Evolutionary conservation across 2,113 vertebrate species (phyloP).

Genomic region (Jaculus jaculus): DNA sequence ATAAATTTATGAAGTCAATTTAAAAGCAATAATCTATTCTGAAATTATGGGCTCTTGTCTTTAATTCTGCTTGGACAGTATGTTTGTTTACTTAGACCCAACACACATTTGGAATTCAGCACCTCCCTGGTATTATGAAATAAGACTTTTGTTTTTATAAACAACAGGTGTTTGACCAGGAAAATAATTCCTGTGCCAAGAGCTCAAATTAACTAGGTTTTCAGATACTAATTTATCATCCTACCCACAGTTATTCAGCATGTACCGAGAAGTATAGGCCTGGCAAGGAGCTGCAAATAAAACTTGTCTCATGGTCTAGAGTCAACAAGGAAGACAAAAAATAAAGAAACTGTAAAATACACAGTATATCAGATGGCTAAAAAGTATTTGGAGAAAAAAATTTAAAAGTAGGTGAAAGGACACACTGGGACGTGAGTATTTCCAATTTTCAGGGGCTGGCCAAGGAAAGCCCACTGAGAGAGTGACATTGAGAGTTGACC

Average conservation of each 20-base stretch:
- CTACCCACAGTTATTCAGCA: background rate
- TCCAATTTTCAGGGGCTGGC: background rate
- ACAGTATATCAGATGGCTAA: background rate
- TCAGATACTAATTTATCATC: background rate
- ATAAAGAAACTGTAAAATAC: background rate
- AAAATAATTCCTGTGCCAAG: slow-evolving; percentile 63
- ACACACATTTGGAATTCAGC: slow-evolving; percentile 51
- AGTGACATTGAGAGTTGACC: background rate
- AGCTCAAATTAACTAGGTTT: slow-evolving; percentile 58
- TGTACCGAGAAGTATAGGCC: background rate
- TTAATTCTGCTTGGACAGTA: slow-evolving; percentile 53
- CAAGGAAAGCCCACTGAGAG: background rate
- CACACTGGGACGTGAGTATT: background rate
- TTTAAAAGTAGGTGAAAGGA: background rate
- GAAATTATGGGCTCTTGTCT: slow-evolving; percentile 43
- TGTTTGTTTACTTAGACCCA: slow-evolving; percentile 39
- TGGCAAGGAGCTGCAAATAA: background rate
- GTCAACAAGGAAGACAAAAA: background rate
- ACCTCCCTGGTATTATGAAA: slow-evolving; percentile 38
- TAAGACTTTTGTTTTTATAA: slow-evolving; percentile 10
- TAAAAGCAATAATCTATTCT: background rate
- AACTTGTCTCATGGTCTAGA: background rate
- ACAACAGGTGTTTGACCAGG: slow-evolving; percentile 63
- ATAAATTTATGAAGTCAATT: slow-evolving; percentile 20
- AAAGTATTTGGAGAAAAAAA: background rate